Conservation (phyloP, 2,113 vertebrate genomes). For the Diglossa brunneiventris region DNA sequence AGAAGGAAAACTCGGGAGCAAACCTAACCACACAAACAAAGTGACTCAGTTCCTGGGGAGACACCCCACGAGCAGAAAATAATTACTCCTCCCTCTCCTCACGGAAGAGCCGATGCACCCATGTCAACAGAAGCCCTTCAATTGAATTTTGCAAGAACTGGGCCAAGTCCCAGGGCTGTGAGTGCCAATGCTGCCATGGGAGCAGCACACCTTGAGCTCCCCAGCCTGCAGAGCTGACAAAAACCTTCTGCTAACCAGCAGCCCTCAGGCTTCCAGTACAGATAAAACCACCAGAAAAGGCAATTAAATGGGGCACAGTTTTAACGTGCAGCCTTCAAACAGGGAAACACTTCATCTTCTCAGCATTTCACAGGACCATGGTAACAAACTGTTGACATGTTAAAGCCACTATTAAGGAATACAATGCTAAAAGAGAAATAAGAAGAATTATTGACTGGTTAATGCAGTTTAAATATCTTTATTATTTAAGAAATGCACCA, state of each 20-base stretch:
- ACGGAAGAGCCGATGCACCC: background rate
- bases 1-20: background rate
- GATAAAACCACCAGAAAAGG: background rate
- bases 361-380: background rate
- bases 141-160: constrained; percentile 45
- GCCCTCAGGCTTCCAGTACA: background rate
- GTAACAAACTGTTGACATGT: constrained; percentile 7
- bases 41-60: constrained; percentile 21
- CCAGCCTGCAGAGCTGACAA: background rate
- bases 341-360: background rate
- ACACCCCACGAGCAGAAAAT: constrained; percentile 15
- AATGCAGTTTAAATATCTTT: constrained; percentile 5
- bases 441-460: background rate
- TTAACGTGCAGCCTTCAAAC: background rate
- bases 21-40: background rate
- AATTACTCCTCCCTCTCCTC: constrained; percentile 45
- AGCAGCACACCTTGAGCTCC: constrained; percentile 23
- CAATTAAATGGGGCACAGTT: background rate
- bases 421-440: background rate
- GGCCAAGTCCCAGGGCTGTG: constrained; percentile 33
- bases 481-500: background rate
- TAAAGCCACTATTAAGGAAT: background rate
- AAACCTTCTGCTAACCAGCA: background rate
- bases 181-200: background rate
- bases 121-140: constrained; percentile 38